phyloP scores from a whole-genome alignment of 2,888 invertebrate genomes.

The Pterobdella sp. region DNA sequence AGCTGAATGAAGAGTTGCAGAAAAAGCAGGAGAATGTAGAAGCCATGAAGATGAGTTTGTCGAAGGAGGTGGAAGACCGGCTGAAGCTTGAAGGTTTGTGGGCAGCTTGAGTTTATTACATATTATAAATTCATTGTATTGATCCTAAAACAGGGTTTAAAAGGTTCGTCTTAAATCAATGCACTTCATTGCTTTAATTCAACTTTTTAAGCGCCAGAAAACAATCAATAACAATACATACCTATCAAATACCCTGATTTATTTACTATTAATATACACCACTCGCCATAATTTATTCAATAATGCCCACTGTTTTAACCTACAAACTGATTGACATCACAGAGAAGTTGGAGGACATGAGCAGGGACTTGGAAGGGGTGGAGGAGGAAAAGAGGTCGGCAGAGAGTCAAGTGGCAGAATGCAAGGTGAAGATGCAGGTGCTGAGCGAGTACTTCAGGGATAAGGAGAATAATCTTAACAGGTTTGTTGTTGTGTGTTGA shows the following conservation, averaged over 20 bases:
- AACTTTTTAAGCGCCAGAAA: no score
- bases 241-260: no score
- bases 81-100: background rate
- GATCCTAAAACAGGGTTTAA: no score
- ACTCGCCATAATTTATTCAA: no score
- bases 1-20: background rate
- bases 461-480: background rate
- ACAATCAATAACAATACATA: no score
- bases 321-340: no score
- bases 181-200: no score
- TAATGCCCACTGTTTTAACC: no score
- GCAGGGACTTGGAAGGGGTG: background rate
- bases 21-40: background rate
- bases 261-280: no score
- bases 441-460: slow-evolving; percentile 6
- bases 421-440: background rate
- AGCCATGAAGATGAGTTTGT: background rate
- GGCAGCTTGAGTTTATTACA: no score
- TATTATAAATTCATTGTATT: no score
- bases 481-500: background rate
- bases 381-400: background rate
- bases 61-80: background rate
- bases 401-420: background rate
- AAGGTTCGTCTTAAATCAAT: no score
- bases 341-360: background rate